phyloP scores from a whole-genome alignment of 2,113 vertebrate species.

The Leucoraja erinaceus region DNA sequence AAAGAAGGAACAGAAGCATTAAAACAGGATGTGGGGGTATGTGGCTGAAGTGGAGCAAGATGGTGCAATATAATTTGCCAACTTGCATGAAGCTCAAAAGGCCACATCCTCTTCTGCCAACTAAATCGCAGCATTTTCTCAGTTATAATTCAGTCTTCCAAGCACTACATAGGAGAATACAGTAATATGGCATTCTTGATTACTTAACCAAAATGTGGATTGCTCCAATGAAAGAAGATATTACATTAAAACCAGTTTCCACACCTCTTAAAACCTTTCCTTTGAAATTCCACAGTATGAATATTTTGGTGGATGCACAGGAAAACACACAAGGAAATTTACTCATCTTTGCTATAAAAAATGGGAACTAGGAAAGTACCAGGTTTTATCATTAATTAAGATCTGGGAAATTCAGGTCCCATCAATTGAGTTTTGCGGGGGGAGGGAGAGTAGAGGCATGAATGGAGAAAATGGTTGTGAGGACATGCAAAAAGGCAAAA shows the following conservation, averaged over 20 bases:
- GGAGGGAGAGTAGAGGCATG: too few relatives aligned
- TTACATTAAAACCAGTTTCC: not conserved
- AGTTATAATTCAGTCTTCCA: not conserved
- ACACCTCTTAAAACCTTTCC: not conserved
- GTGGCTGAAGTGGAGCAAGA: not conserved
- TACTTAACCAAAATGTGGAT: not conserved
- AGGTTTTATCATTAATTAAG: not conserved
- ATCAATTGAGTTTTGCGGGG: too few relatives aligned
- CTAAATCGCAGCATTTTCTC: too few relatives aligned
- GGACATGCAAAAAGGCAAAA: conserved; percentile 1
- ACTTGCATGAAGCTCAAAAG: not conserved
- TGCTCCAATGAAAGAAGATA: not conserved
- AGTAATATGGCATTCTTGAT: not conserved
- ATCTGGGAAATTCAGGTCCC: not conserved
- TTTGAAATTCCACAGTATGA: not conserved
- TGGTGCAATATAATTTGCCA: not conserved
- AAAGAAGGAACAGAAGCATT: not conserved
- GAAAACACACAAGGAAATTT: not conserved
- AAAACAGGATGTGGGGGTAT: not conserved
- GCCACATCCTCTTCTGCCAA: not conserved
- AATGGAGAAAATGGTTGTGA: not conserved
- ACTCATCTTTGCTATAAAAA: not conserved
- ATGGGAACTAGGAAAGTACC: not conserved
- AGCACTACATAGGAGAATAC: not conserved
- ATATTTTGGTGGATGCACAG: not conserved